Evolutionary conservation across 2,797 vertebrate genomes (phyloP).

Genomic region (Gymnothorax reevesii): DNA sequence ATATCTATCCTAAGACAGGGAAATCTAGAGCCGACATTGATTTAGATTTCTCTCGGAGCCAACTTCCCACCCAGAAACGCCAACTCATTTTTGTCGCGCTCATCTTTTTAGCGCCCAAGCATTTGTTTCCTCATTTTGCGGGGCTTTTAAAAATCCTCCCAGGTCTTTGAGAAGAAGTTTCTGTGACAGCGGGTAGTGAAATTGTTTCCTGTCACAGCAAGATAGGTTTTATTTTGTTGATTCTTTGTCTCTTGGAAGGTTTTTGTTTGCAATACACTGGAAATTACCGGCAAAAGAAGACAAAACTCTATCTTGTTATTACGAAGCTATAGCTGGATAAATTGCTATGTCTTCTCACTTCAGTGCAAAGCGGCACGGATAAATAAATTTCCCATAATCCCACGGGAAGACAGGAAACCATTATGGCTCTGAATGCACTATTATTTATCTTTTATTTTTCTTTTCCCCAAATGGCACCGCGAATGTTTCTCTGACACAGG

Average conservation of each 20-base stretch:
- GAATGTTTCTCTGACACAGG: too few relatives aligned
- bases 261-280: background rate
- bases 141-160: background rate
- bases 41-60: background rate
- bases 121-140: background rate
- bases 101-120: background rate
- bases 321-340: background rate
- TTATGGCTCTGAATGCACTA: background rate
- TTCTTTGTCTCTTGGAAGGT: background rate
- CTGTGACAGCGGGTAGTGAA: background rate
- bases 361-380: background rate
- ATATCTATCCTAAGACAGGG: background rate
- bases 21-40: background rate
- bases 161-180: background rate
- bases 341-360: background rate
- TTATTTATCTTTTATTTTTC: background rate
- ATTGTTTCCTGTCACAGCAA: background rate
- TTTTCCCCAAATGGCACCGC: background rate
- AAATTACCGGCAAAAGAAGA: background rate
- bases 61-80: slow-evolving; percentile 8
- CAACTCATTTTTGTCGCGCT: background rate
- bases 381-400: slow-evolving; percentile 1
- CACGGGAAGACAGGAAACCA: background rate
- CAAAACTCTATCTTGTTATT: background rate
- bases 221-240: background rate